These are phyloP conservation scores for Lasiommata megera DNA, from an alignment of 2,888 invertebrate genomes.

Conservation along the genomic window DNA sequence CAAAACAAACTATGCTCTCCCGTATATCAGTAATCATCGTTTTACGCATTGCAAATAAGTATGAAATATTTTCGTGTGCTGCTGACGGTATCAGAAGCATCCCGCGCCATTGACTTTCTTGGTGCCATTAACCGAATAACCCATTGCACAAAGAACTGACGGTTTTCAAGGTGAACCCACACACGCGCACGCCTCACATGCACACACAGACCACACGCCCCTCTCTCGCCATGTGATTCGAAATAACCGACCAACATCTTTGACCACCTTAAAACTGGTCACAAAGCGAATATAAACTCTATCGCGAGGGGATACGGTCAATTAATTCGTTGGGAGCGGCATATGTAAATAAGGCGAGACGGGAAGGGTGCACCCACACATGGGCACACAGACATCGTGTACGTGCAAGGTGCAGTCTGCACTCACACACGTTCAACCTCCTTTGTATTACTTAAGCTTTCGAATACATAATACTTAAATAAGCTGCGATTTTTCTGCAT, in stretches of 20 bases:
- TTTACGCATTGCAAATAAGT: not conserved
- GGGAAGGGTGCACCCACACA: conserved; percentile 74
- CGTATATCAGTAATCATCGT: no score
- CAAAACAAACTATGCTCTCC: no score
- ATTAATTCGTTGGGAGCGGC: conserved; percentile 11
- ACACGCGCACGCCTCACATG: conserved; percentile 43
- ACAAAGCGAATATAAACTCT: conserved; percentile 40
- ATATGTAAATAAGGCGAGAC: conserved; percentile 49
- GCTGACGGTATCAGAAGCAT: conserved; percentile 65
- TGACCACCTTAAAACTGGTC: conserved; percentile 21
- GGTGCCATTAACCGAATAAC: conserved; percentile 82
- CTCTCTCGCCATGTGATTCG: conserved; percentile 57
- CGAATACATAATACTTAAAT: conserved; percentile 30
- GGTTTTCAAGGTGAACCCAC: conserved; percentile 80
- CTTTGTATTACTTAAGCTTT: conserved; percentile 36
- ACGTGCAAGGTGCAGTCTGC: conserved; percentile 65
- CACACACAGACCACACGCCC: conserved; percentile 33
- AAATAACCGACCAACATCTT: conserved; percentile 54
- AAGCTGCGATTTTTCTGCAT: conserved; percentile 22
- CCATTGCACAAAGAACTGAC: conserved; percentile 81
- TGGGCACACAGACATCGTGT: conserved; percentile 46
- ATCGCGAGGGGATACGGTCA: conserved; percentile 18
- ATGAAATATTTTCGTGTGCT: conserved; percentile 32
- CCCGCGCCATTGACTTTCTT: conserved; percentile 79
- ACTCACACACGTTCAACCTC: conserved; percentile 43